Percentiles rank a stretch among this genome's conserved stretches.
These are phyloP conservation scores for Bos taurus DNA, from an alignment of 2,113 vertebrate species.

Conservation along the genomic window ARS-UCD2.0 NC_037337.1:74477501-74478000, in stretches of 20 bases:
- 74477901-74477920: neutral
- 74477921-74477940: neutral
- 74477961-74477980: neutral
- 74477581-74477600: neutral
- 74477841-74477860: too few species aligned
- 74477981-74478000: neutral
- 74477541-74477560: conserved; percentile 61
- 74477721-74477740: conserved; percentile 27
- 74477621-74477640: conserved; percentile 47
- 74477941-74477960: neutral
- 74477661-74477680: conserved; percentile 59
- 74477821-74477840: neutral
- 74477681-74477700: conserved; percentile 51
- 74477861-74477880: too few species aligned
- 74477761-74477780: conserved; percentile 60
- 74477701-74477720: conserved; percentile 41
- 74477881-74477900: too few species aligned
- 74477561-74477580: conserved; percentile 49
- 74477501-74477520: neutral
- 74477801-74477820: neutral
- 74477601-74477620: conserved; percentile 27
- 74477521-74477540: neutral
- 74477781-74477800: conserved; percentile 10
- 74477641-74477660: conserved; percentile 59
- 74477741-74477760: conserved; percentile 27